Conservation (phyloP, 2,113 vertebrate species). For the Pampusana beccarii region DNA sequence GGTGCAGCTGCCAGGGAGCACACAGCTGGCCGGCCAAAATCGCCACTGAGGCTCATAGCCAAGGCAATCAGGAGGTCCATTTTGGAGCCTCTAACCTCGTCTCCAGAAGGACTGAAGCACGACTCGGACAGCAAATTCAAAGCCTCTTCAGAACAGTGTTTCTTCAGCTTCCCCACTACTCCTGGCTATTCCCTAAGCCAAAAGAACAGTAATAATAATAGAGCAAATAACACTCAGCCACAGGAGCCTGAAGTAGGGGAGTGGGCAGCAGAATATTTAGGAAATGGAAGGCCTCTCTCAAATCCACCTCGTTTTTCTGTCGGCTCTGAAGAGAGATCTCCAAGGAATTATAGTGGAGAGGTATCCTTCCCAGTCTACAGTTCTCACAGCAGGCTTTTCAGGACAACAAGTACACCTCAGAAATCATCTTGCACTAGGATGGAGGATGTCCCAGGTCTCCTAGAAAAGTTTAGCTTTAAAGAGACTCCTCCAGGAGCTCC, state of each 20-base stretch:
- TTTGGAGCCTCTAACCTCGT: constrained; percentile 44
- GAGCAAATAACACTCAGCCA: background rate
- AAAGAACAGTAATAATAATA: constrained; percentile 50
- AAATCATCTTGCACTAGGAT: constrained; percentile 13
- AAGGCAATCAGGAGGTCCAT: constrained; percentile 68
- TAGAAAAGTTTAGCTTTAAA: constrained; percentile 76
- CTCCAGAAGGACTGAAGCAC: constrained; percentile 59
- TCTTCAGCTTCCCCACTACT: constrained; percentile 1
- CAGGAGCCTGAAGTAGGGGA: background rate
- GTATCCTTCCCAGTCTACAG: background rate
- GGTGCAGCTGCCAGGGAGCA: constrained; percentile 1
- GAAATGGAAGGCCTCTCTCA: background rate
- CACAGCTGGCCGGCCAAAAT: constrained; percentile 26
- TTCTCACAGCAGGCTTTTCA: constrained; percentile 3
- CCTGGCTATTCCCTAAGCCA: constrained; percentile 10
- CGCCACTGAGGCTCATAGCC: constrained; percentile 70
- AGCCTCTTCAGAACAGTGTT: constrained; percentile 11
- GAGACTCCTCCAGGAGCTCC: constrained; percentile 43
- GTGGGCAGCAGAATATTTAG: background rate
- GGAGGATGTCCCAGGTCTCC: constrained; percentile 75
- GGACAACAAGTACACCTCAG: background rate
- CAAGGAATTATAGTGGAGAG: background rate
- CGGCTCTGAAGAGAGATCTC: background rate
- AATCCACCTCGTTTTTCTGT: background rate
- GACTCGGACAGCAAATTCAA: constrained; percentile 10